Conservation (phyloP, 2,888 invertebrate genomes). For the Dendrolimus houi region DNA sequence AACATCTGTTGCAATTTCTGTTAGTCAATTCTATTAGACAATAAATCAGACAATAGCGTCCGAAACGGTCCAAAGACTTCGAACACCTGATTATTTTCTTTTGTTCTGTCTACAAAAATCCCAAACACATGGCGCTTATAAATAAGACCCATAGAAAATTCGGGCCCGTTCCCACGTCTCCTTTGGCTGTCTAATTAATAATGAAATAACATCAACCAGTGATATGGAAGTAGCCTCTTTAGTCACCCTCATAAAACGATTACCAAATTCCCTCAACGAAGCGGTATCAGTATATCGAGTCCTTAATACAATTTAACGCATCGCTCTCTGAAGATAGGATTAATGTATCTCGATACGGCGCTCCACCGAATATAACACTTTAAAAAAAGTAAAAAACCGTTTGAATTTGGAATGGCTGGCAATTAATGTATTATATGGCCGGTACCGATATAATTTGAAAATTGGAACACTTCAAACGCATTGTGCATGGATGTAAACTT, state of each 20-base stretch:
- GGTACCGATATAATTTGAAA: slow-evolving; percentile 3
- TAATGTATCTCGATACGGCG: slow-evolving; percentile 37
- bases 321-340: slow-evolving; percentile 35
- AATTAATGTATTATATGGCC: slow-evolving; percentile 15
- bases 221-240: slow-evolving; percentile 64
- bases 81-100: slow-evolving; percentile 50
- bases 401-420: slow-evolving; percentile 28
- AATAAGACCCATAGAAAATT: slow-evolving; percentile 31
- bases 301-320: slow-evolving; percentile 60
- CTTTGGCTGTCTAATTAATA: slow-evolving; percentile 61
- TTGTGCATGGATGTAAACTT: slow-evolving; percentile 3
- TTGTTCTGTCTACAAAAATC: slow-evolving; percentile 46
- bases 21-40: slow-evolving; percentile 27
- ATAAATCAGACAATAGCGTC: slow-evolving; percentile 45
- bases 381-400: slow-evolving; percentile 26
- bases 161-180: slow-evolving; percentile 59
- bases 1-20: slow-evolving; percentile 56
- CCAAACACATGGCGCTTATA: slow-evolving; percentile 51
- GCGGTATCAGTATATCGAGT: slow-evolving; percentile 43
- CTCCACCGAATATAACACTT: slow-evolving; percentile 29
- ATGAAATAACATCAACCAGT: slow-evolving; percentile 47
- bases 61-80: slow-evolving; percentile 30
- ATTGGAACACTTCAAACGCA: not conserved
- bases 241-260: slow-evolving; percentile 69
- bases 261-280: slow-evolving; percentile 59